These are phyloP conservation scores for Bruchidius siliquastri DNA, from an alignment of 2,888 invertebrate species.

Conservation along the genomic window DNA sequence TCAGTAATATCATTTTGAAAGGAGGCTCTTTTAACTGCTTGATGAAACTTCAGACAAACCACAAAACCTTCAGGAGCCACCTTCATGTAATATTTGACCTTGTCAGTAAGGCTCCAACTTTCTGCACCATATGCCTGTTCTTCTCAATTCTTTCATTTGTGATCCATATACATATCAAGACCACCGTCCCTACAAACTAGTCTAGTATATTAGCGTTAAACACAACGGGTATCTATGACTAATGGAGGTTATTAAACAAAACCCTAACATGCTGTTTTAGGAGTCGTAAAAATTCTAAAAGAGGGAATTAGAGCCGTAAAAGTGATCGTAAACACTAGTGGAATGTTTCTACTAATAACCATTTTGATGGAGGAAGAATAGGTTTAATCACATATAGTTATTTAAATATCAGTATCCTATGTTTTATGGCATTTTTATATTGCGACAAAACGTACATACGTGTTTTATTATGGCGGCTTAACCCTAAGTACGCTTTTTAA, in stretches of 20 bases:
- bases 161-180: neutral
- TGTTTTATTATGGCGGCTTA: neutral
- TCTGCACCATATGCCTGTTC: too few species aligned
- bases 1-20: too few species aligned
- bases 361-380: neutral
- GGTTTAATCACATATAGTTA: neutral
- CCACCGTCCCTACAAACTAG: neutral
- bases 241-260: neutral
- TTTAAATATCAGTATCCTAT: neutral
- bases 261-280: neutral
- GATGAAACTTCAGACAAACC: too few species aligned
- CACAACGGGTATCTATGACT: neutral
- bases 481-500: neutral
- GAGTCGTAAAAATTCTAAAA: conserved; percentile 7
- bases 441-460: neutral
- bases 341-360: neutral
- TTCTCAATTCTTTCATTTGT: too few species aligned
- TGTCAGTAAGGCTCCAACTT: too few species aligned
- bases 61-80: too few species aligned
- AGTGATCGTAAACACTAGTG: conserved; percentile 8
- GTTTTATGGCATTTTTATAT: neutral
- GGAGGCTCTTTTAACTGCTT: too few species aligned
- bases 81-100: too few species aligned
- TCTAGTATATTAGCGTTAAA: neutral
- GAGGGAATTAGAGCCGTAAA: conserved; percentile 10